Evolutionary conservation across 2,888 invertebrate genomes (phyloP).

Genomic region (Eucera pruinosa): DNA sequence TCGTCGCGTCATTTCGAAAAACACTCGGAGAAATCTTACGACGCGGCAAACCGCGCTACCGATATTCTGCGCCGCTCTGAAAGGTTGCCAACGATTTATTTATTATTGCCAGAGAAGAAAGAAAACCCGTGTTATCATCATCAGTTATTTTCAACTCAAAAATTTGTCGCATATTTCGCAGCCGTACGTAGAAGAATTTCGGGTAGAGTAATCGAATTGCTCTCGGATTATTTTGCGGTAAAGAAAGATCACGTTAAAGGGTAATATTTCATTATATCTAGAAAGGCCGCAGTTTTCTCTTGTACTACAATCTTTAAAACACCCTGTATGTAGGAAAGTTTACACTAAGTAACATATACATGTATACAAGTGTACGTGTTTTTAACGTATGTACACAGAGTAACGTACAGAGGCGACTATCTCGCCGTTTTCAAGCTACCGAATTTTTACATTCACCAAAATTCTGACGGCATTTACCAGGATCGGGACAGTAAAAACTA

Average conservation of each 20-base stretch:
- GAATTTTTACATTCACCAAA: too few species aligned
- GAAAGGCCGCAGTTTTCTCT: constrained; percentile 55
- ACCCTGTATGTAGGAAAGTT: constrained; percentile 52
- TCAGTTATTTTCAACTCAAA: constrained; percentile 46
- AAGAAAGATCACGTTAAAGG: constrained; percentile 1
- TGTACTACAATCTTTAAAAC: constrained; percentile 58
- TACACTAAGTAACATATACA: constrained; percentile 31
- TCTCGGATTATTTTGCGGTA: neutral
- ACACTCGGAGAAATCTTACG: too few species aligned
- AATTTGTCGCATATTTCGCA: constrained; percentile 24
- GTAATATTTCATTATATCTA: constrained; percentile 37
- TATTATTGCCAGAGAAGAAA: neutral
- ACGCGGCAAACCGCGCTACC: too few species aligned
- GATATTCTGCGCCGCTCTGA: too few species aligned
- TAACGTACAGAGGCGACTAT: too few species aligned
- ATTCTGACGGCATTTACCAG: too few species aligned
- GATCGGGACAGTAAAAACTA: too few species aligned
- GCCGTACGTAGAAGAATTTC: constrained; percentile 9
- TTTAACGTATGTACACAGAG: constrained; percentile 10
- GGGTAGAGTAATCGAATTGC: neutral
- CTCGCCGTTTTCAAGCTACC: too few species aligned
- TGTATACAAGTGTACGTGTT: constrained; percentile 25
- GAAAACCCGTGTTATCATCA: constrained; percentile 15
- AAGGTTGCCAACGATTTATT: too few species aligned
- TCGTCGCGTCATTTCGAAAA: too few species aligned